Evolutionary conservation across 2,888 invertebrate genomes (phyloP), one percentile per base, ranked within the genome.

Genomic region (Callimorpha dominula): DNA sequence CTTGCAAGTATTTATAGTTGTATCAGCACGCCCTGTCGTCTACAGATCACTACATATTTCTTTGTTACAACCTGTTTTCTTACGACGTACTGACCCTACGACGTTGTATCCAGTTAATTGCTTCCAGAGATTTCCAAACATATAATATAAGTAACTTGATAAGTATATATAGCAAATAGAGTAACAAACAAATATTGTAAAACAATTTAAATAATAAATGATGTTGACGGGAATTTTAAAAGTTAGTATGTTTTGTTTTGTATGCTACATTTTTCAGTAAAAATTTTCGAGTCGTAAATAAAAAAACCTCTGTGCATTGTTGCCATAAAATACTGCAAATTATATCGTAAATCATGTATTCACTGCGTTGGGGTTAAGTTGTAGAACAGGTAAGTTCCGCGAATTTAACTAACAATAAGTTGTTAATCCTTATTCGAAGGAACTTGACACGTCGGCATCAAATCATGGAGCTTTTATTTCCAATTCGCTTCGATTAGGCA

Each of bases 351-450:
- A 85, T 84, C 85, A 84, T 67, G 72, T 60, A 77, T 83, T 78
- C 76, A 77, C 62, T 31, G 57, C 50, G 62, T 49, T 68, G 63
- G 12, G 76, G 76, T 71, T 72, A 74, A 73, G 73, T 75, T 76
- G 77, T 78, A 81, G 81, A 76, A 79, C 85, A 88, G 86, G 89
- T 90, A 87, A 85, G 87, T 90, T 89, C 87, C 77, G 83, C 82
- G 89, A 92, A 92, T 86, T 86, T 85, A 84, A 86, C 82, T 79
- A 88, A 94, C 92, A 94, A 93, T 93, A 88, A 88, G 87, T 87
- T 87, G 87, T 89, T 93, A 93, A 93, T 94, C 93, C 90, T 82
- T 82, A 87, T 86, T 88, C 86, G 79, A 83, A 83, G 84, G 85
- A 89, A 89, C 88, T 88, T 89, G 89, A 91, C 93, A 93, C 93